Evolutionary conservation across 1,140 invertebrate species (phyloP), one percentile per base, ranked within the genome.

Genomic region (Drosophila ogumai): DNA sequence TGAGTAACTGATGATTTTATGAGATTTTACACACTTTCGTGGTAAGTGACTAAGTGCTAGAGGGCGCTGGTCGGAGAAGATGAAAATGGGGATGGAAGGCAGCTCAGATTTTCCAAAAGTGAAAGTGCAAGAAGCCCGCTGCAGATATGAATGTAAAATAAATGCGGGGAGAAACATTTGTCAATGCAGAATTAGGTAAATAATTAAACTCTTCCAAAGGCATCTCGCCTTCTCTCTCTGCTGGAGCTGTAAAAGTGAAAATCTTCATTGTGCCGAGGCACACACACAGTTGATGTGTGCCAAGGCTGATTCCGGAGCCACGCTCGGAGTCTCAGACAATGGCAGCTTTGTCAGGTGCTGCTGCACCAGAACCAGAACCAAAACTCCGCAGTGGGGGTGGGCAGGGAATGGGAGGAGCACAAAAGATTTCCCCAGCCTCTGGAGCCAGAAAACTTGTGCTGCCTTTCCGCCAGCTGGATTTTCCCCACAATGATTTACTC

Each of bases 371-470:
- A 36, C n/a, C 8, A 22, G 38, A 46, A 17, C 28, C 34, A 50
- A 34, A 55, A 38, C 52, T 55, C 52, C 13, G 34, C 52, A 3
- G 52, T 6, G 50, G 50, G 50, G 19, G 46, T 15, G 22, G 3
- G 43, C 19, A 34, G 31, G 28, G 49, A 72, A 55, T 25, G 55
- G 52, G 64, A 55, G 28, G 25, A 50, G 38, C 46, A 79, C 75
- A 79, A 79, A 78, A 79, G 75, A 71, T 79, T 60, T 44, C 50
- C 66, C 44, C 58, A 69, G 65, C 44, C 50, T 43, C 75, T 25
- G 58, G 58, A 72, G 41, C 36, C 28, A 44, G 58, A 34, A 56
- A 63, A 41, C 43, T 73, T 50, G 32, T 17, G 17, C 44, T 46
- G 22, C 47, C 22, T 73, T 55, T 38, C 40, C 25, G 40, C 58